phyloP scores from a whole-genome alignment of 2,888 invertebrate genomes.

The Dicyrtomina minuta region DNA sequence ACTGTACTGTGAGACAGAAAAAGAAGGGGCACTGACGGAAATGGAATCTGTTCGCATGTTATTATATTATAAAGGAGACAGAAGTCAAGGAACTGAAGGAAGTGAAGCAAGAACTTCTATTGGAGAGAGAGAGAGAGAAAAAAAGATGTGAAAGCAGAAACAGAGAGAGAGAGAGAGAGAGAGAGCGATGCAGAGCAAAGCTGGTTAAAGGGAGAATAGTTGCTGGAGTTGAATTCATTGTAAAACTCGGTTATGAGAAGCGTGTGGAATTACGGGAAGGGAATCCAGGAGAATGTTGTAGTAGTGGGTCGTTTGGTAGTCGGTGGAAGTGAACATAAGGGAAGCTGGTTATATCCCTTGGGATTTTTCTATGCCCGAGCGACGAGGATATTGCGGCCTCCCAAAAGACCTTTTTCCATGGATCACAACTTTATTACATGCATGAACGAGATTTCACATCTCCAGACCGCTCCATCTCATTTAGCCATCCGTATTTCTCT shows the following conservation, averaged over 20 bases:
- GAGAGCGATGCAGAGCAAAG: no score
- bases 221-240: constrained; percentile 26
- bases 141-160: background rate
- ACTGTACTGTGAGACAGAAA: constrained; percentile 11
- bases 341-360: constrained; percentile 28
- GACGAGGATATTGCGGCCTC: constrained; percentile 34
- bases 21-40: constrained; percentile 15
- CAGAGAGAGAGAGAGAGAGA: no score
- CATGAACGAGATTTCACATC: constrained; percentile 50
- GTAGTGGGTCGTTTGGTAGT: background rate
- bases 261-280: constrained; percentile 25
- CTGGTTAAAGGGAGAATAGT: background rate
- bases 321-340: constrained; percentile 19
- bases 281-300: constrained; percentile 6
- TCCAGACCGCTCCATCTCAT: constrained; percentile 46
- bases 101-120: background rate
- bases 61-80: background rate
- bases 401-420: constrained; percentile 52
- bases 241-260: constrained; percentile 26
- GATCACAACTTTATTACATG: constrained; percentile 52
- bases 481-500: constrained; percentile 31
- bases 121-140: constrained; percentile 2
- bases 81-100: background rate
- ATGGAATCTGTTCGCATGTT: constrained; percentile 4
- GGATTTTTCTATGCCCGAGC: constrained; percentile 29